A percentile compares a stretch with the other conserved stretches of the same genome.
Conservation (phyloP, 2,797 vertebrate species). For the Paguma larvata region DNA sequence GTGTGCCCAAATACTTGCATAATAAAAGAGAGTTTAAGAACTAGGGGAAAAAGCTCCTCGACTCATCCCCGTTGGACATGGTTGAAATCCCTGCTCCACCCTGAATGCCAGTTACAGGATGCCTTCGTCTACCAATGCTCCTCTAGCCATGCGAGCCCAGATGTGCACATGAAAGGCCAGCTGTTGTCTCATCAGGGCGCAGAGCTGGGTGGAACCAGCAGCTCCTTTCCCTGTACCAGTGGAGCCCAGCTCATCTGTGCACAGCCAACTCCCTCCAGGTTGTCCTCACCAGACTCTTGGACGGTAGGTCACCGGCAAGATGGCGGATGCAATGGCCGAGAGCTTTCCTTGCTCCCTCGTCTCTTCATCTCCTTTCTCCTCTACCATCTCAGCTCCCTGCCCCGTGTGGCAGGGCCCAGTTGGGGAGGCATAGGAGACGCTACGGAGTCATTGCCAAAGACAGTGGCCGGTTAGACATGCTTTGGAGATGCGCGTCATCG, state of each 20-base stretch:
- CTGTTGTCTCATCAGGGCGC: not conserved
- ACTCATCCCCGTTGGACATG: not conserved
- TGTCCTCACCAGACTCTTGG: not conserved
- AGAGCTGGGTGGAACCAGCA: not conserved
- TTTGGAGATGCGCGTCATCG: not conserved
- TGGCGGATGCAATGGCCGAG: rapidly evolving
- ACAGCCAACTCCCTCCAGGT: not conserved
- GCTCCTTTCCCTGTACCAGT: not conserved
- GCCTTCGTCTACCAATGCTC: not conserved
- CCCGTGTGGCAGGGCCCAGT: not conserved
- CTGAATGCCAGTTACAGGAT: not conserved
- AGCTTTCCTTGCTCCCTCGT: rapidly evolving
- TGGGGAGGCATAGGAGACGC: not conserved
- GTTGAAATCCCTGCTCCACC: not conserved
- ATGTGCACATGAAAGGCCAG: not conserved
- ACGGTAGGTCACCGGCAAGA: not conserved
- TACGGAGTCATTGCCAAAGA: not conserved
- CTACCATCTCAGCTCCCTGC: not conserved
- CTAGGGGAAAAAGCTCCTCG: not conserved
- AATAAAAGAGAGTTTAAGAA: not conserved
- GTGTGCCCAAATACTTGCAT: not conserved
- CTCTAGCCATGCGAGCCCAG: not conserved
- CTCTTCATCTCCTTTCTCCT: not conserved
- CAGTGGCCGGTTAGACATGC: not conserved
- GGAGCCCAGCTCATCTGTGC: not conserved